Conservation (phyloP, 1,140 invertebrate species). For the Pseudomyrmex gracilis region DNA sequence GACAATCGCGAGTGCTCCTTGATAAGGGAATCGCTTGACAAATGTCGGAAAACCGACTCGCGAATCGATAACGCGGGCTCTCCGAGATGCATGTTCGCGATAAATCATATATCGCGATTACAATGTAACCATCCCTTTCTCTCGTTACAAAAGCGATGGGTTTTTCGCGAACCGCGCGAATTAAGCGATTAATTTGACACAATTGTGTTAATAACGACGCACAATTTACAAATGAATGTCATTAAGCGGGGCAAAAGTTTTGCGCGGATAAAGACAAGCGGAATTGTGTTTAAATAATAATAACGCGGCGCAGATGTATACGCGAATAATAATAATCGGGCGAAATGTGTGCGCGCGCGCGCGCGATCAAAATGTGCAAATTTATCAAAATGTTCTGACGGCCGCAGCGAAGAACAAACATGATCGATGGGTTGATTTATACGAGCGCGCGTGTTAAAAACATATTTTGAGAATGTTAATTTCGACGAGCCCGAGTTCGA, state of each 20-base stretch:
- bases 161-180: slow-evolving; percentile 5
- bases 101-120: slow-evolving; percentile 60
- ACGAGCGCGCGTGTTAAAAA: slow-evolving; percentile 12
- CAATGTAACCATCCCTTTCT: slow-evolving; percentile 40
- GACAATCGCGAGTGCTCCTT: slow-evolving; percentile 1
- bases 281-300: neutral
- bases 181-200: slow-evolving; percentile 39
- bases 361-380: slow-evolving; percentile 1
- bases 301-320: neutral
- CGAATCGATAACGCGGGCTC: slow-evolving; percentile 57
- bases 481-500: slow-evolving; percentile 3
- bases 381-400: slow-evolving; percentile 19
- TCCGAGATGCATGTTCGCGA: slow-evolving; percentile 38
- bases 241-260: neutral
- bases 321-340: too few relatives aligned
- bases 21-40: slow-evolving; percentile 44
- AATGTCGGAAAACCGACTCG: slow-evolving; percentile 45
- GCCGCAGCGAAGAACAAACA: slow-evolving; percentile 4
- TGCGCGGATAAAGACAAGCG: neutral
- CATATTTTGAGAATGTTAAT: slow-evolving; percentile 39
- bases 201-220: neutral
- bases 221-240: neutral
- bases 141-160: too few relatives aligned
- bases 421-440: slow-evolving; percentile 19
- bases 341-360: neutral